Percentiles rank a stretch among this genome's conserved stretches.
phyloP scores from a whole-genome alignment of 2,888 invertebrate species.

The Bellardia pandia region DNA sequence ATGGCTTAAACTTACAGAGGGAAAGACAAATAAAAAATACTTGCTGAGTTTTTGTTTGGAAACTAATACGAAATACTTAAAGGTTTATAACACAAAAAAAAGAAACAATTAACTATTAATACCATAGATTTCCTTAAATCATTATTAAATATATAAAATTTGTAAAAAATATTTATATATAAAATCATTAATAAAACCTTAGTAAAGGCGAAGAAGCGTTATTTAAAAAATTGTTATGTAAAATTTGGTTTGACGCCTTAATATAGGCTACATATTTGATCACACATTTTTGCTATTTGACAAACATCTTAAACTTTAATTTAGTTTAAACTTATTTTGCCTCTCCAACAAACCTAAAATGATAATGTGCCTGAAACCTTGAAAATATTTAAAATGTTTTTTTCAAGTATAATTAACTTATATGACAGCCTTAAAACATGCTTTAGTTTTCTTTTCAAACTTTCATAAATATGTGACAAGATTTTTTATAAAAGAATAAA shows the following conservation, averaged over 20 bases:
- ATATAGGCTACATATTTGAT: neutral
- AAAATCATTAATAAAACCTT: no score
- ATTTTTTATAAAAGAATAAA: neutral
- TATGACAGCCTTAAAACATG: slow-evolving; percentile 2
- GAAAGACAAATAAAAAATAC: neutral
- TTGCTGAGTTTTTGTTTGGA: slow-evolving; percentile 15
- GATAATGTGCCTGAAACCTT: neutral
- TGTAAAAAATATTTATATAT: no score
- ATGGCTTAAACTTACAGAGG: neutral
- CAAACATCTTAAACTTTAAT: neutral
- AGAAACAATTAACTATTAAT: neutral
- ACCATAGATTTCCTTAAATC: neutral
- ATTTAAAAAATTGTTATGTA: no score
- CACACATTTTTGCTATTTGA: neutral
- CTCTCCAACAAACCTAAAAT: neutral
- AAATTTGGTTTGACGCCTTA: neutral
- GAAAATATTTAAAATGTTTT: slow-evolving; percentile 3
- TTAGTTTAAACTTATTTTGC: neutral
- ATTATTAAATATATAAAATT: no score
- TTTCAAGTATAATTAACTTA: slow-evolving; percentile 15
- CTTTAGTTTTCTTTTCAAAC: neutral
- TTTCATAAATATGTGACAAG: slow-evolving; percentile 25
- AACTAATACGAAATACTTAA: slow-evolving; percentile 9
- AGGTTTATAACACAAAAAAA: slow-evolving; percentile 3
- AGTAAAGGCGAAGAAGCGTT: no score